Evolutionary conservation across 2,113 vertebrate genomes (phyloP).

Genomic region (Argyrosomus japonicus): DNA sequence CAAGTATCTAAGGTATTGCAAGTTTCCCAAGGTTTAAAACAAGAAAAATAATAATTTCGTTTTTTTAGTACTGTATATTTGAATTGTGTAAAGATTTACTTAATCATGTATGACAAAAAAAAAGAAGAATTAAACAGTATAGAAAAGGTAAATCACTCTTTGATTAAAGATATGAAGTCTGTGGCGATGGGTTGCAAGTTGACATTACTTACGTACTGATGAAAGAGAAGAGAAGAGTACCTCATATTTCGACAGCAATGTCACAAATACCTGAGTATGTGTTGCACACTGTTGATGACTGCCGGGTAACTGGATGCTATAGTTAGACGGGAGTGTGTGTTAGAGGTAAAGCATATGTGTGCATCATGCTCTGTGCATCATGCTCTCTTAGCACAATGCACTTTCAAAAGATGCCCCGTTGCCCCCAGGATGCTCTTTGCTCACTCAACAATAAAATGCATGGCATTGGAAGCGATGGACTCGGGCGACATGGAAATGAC

Average conservation of each 20-base stretch:
- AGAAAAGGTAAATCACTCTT: neutral
- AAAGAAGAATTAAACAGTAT: neutral
- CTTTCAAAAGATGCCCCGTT: conserved; percentile 66
- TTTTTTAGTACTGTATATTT: neutral
- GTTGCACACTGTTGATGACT: neutral
- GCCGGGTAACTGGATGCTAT: neutral
- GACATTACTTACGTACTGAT: neutral
- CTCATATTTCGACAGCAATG: neutral
- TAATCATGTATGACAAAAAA: neutral
- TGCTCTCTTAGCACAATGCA: conserved; percentile 52
- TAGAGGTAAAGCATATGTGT: conserved; percentile 34
- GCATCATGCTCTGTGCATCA: conserved; percentile 14
- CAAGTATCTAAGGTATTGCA: neutral
- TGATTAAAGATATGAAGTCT: neutral
- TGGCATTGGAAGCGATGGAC: conserved; percentile 44
- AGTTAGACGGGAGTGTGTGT: neutral
- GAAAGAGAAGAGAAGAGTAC: neutral
- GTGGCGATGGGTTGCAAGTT: neutral
- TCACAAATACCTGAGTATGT: neutral
- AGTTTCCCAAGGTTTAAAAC: neutral
- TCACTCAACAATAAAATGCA: conserved; percentile 73
- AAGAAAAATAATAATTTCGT: neutral
- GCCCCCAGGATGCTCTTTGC: conserved; percentile 76
- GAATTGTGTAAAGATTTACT: neutral
- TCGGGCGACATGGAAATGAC: conserved; percentile 47